Evolutionary conservation across 2,888 invertebrate species (phyloP).

Genomic region (Drosophila rellima): DNA sequence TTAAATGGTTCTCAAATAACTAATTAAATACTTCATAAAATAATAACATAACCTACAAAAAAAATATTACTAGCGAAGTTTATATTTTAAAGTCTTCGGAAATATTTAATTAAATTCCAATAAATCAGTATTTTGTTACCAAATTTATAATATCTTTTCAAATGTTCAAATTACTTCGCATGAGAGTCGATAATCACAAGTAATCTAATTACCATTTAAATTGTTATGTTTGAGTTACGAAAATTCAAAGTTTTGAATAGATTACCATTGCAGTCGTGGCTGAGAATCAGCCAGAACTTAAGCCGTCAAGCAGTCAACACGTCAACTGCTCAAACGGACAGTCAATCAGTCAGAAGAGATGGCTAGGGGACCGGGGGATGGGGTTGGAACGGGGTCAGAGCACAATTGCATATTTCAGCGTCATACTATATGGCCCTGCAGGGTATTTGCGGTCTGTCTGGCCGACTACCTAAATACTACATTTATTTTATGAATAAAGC

Average conservation of each 20-base stretch:
- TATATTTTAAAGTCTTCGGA: no score
- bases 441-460: conserved; percentile 57
- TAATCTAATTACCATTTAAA: no score
- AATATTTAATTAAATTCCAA: no score
- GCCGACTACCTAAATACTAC: conserved; percentile 76
- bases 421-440: conserved; percentile 22
- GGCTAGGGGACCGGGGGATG: neutral
- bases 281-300: conserved; percentile 14
- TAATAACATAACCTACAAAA: neutral
- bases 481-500: conserved; percentile 81
- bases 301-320: neutral
- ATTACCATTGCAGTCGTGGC: no score
- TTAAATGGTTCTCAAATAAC: conserved; percentile 10
- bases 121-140: no score
- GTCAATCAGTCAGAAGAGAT: conserved; percentile 16
- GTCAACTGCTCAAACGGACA: conserved; percentile 18
- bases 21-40: neutral
- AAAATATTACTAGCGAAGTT: no score
- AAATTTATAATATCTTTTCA: no score
- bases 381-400: neutral
- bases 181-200: no score
- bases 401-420: conserved; percentile 28
- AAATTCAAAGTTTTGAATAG: neutral
- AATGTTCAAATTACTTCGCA: no score
- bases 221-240: no score